Conservation (phyloP, 2,888 invertebrate species). For the Notodonta dromedarius region DNA sequence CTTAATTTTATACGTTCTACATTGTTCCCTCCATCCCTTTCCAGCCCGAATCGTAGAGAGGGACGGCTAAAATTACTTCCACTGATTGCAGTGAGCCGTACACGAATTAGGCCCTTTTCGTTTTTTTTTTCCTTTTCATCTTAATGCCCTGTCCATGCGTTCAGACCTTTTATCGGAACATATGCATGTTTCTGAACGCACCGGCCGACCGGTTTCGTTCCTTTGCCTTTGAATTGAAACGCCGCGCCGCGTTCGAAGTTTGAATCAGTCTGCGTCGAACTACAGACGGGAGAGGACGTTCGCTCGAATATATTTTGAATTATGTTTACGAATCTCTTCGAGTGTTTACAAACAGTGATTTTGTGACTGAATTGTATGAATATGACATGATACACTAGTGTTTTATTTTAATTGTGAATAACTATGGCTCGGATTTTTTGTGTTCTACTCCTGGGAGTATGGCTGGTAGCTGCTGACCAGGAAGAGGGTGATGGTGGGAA, state of each 20-base stretch:
- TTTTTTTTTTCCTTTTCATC: slow-evolving; percentile 66
- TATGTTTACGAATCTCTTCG: slow-evolving; percentile 64
- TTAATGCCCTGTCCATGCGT: slow-evolving; percentile 80
- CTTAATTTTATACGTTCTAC: slow-evolving; percentile 75
- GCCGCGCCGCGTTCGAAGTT: slow-evolving; percentile 63
- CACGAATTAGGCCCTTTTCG: slow-evolving; percentile 79
- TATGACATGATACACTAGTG: slow-evolving; percentile 63
- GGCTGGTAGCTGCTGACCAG: slow-evolving; percentile 72
- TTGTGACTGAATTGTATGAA: slow-evolving; percentile 63
- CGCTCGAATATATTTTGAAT: slow-evolving; percentile 33
- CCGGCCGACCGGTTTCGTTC: slow-evolving; percentile 75
- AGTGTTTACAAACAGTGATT: slow-evolving; percentile 62
- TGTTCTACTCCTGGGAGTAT: slow-evolving; percentile 56
- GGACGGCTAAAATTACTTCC: slow-evolving; percentile 72
- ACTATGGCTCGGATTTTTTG: slow-evolving; percentile 74
- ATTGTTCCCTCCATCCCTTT: slow-evolving; percentile 58
- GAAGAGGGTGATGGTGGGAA: slow-evolving; percentile 80
- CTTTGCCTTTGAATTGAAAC: slow-evolving; percentile 74
- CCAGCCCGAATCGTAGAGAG: slow-evolving; percentile 44
- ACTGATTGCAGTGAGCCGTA: slow-evolving; percentile 81
- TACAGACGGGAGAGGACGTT: slow-evolving; percentile 48
- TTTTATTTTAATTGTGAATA: slow-evolving; percentile 48
- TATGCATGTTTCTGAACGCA: slow-evolving; percentile 75
- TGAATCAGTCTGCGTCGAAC: slow-evolving; percentile 69
- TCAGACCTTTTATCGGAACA: slow-evolving; percentile 80